Evolutionary conservation across 1,140 invertebrate genomes (phyloP), one percentile per base, ranked within the genome.

Genomic region (Tetramorium simillimum): DNA sequence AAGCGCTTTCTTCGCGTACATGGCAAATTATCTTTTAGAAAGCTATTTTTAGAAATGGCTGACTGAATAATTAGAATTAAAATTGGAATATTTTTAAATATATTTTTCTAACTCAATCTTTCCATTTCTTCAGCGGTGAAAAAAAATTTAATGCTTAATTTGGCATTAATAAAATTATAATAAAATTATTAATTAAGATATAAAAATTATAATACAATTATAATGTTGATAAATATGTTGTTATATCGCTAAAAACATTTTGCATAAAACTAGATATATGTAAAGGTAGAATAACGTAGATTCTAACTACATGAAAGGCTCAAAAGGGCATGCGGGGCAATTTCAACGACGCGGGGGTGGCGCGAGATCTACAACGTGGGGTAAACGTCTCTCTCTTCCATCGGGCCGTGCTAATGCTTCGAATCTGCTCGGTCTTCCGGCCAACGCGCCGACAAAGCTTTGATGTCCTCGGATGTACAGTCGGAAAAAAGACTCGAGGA

Each of bases 351-450:
- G 81, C 58, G 72, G 82, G 73, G 70, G 70, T 77, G 72, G 37
- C 58, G 12, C 58, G 80, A 70, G 69, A 82, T 43, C 80, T 72
- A 58, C 51, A 82, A 60, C 80, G 67, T 82, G 40, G 80, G 80
- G 80, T 82, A 82, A 46, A 67, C 49, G 43, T 56, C 63, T 56
- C 72, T 80, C 78, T 89, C 40, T 49, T 90, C 87, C 90, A 91
- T 86, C 85, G 87, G 87, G 56, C 89, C 90, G 90, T 91, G 81
- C 76, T 91, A 91, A 91, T 91, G 80, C 80, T 81, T 88, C 88
- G 90, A 91, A 91, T 91, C 89, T 91, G 90, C 90, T 91, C 90
- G 90, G 86, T 91, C 90, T 91, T 91, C 90, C 90, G 81, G 90
- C 90, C 88, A 91, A 89, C 90, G 90, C 85, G 88, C 90, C 90